Evolutionary conservation across 2,888 invertebrate genomes (phyloP), one percentile per base, ranked within the genome.

Genomic region (Pristionchus maxplancki): DNA sequence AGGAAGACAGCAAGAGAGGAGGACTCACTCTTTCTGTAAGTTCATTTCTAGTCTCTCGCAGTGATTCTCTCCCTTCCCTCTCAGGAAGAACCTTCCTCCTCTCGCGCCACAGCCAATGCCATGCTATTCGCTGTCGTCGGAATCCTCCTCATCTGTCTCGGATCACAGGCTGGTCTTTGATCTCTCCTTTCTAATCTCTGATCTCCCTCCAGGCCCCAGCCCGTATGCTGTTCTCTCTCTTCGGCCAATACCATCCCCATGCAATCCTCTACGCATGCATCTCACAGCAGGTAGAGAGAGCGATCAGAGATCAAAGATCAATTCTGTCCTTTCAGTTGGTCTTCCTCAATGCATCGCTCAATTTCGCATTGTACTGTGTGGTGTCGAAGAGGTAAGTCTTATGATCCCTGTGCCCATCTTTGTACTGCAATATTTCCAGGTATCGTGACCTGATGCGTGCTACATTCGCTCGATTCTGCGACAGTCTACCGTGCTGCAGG

Each of bases 51-150:
- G n/a, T 44, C 44, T 34, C 74, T 24, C 31, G 20, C 9, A 0
- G n/a, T n/a, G n/a, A n/a, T n/a, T n/a, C n/a, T n/a, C n/a, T 13
- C 15, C 71, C 11, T 74, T 74, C 37, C 53, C 31, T 53, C 17
- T 81, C 82, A 89, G 87, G 84, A 91, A 28, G 90, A 90, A 71
- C 53, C 85, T 44, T 40, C 90, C 44, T 89, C 90, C 31, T 90
- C 92, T 81, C 90, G 92, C 6, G 89, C 93, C 88, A 92, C 92
- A 67, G 94, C 94, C n/a, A 94, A 94, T 89, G 93, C 94, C 1
- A 94, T 94, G 92, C 92, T 94, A 15, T 94, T 94, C 89, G 94
- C 94, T 4, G 94, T 94, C 17, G 94, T 94, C 50, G 86, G 93
- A n/a, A 91, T 94, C 84, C 90, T 94, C 6, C 91, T 94, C 84